These are phyloP conservation scores for Bursaphelenchus mucronatus DNA, from an alignment of 1,140 invertebrate genomes.

Conservation along the genomic window DNA sequence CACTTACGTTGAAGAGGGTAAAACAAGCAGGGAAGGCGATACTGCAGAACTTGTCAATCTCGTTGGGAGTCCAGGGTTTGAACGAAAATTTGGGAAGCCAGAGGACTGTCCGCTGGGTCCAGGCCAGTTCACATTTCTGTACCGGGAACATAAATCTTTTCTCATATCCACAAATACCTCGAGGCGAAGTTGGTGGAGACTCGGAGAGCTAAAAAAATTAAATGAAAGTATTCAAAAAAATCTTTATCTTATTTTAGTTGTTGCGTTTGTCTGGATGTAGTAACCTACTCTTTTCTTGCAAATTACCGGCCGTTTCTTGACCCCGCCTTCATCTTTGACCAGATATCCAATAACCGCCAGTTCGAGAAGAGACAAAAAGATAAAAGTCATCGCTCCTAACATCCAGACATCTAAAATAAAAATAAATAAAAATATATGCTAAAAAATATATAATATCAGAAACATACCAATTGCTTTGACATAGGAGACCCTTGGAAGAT, in stretches of 20 bases:
- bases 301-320: slow-evolving; percentile 25
- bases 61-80: slow-evolving; percentile 36
- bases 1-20: slow-evolving; percentile 38
- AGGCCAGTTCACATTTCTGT: slow-evolving; percentile 37
- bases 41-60: slow-evolving; percentile 47
- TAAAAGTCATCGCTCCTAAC: slow-evolving; percentile 56
- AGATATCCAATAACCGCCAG: slow-evolving; percentile 52
- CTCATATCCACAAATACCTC: slow-evolving; percentile 48
- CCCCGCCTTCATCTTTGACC: slow-evolving; percentile 48
- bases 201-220: slow-evolving; percentile 24
- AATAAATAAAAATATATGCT: slow-evolving; percentile 21
- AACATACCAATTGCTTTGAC: slow-evolving; percentile 53
- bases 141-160: slow-evolving; percentile 55
- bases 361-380: slow-evolving; percentile 49
- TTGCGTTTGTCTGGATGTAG: background rate
- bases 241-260: slow-evolving; percentile 22
- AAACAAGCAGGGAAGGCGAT: slow-evolving; percentile 51
- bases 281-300: slow-evolving; percentile 38
- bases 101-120: slow-evolving; percentile 26
- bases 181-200: slow-evolving; percentile 19
- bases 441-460: slow-evolving; percentile 22
- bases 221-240: background rate
- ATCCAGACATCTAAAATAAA: slow-evolving; percentile 52
- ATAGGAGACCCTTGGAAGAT: slow-evolving; percentile 53
- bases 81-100: slow-evolving; percentile 29